Evolutionary conservation across 2,797 vertebrate genomes (phyloP).

Genomic region (Pseudotriccus pelzelni): DNA sequence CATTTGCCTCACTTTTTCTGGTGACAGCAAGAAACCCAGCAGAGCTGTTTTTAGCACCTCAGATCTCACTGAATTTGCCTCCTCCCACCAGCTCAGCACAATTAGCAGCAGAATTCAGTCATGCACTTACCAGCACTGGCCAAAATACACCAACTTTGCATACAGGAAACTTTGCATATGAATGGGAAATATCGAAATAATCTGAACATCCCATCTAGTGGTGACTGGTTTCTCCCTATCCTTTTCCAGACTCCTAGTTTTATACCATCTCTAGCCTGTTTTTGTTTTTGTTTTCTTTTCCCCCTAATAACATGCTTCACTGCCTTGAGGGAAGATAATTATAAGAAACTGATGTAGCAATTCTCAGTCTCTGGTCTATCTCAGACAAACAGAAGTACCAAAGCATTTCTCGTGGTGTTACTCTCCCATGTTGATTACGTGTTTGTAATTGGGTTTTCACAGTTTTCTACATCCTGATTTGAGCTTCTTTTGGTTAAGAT

Average conservation of each 20-base stretch:
- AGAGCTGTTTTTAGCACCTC: neutral
- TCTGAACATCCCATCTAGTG: neutral
- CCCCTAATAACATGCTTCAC: rapidly evolving
- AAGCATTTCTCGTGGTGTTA: neutral
- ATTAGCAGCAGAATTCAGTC: neutral
- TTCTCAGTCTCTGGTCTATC: neutral
- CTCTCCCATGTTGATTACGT: neutral
- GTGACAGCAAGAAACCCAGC: neutral
- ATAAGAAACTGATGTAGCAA: constrained; percentile 11
- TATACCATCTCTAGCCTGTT: neutral
- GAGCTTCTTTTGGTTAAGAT: neutral
- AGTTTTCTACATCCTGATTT: neutral
- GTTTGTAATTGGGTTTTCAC: neutral
- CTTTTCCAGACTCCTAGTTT: neutral
- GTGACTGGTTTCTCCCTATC: neutral
- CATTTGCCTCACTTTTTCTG: neutral
- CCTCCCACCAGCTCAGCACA: neutral
- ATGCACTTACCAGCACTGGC: neutral
- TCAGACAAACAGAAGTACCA: neutral
- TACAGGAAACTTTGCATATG: neutral
- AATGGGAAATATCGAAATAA: neutral
- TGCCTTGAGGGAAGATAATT: neutral
- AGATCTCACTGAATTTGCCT: neutral
- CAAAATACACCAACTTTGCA: neutral
- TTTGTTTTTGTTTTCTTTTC: neutral